These are phyloP conservation scores for Habropoda laboriosa DNA, from an alignment of 1,140 invertebrate species.

Conservation along the genomic window DNA sequence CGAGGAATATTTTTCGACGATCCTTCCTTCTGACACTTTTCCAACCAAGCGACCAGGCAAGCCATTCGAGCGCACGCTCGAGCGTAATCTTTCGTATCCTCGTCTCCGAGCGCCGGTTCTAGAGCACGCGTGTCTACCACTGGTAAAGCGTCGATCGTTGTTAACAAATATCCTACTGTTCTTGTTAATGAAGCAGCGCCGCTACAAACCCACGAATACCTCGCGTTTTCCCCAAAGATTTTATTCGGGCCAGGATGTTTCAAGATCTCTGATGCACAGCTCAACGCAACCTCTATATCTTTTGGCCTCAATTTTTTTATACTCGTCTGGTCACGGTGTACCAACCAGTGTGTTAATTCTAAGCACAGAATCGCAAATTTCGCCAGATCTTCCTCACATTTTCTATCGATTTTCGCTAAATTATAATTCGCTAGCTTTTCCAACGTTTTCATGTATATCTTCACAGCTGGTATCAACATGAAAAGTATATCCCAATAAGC, in stretches of 20 bases:
- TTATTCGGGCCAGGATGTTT: conserved; percentile 74
- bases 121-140: conserved; percentile 70
- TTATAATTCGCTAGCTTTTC: conserved; percentile 70
- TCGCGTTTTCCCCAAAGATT: conserved; percentile 72
- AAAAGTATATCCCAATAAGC: conserved; percentile 82
- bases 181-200: conserved; percentile 76
- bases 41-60: conserved; percentile 81
- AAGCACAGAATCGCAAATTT: conserved; percentile 85
- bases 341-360: conserved; percentile 81
- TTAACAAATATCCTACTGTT: conserved; percentile 66
- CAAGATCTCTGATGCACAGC: conserved; percentile 78
- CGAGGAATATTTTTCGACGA: conserved; percentile 77
- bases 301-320: conserved; percentile 59
- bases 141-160: conserved; percentile 69
- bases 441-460: conserved; percentile 77
- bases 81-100: conserved; percentile 75
- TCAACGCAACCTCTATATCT: conserved; percentile 73
- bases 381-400: conserved; percentile 81
- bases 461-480: conserved; percentile 83
- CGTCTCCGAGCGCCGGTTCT: conserved; percentile 70
- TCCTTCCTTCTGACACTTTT: conserved; percentile 63
- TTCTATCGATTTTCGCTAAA: conserved; percentile 80
- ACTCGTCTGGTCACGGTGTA: conserved; percentile 60
- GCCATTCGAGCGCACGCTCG: conserved; percentile 81
- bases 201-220: conserved; percentile 81